Percentiles rank a stretch among this genome's conserved stretches.
Conservation (phyloP, 2,888 invertebrate genomes). For the Blastobasis lacticolella region DNA sequence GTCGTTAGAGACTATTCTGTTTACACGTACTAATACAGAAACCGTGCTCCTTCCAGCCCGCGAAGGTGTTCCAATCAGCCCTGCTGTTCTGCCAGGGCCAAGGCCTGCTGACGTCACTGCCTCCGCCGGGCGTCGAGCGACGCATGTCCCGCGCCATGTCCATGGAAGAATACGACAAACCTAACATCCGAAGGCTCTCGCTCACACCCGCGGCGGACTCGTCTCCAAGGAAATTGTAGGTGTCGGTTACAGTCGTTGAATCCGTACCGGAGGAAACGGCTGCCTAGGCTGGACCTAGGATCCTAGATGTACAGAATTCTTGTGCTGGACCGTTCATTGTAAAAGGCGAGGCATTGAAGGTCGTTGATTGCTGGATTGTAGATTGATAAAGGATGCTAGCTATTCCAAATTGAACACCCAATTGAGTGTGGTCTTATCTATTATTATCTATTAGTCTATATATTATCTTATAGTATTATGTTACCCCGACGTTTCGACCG, state of each 20-base stretch:
- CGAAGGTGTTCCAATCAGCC: constrained; percentile 89
- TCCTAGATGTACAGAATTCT: too few relatives aligned
- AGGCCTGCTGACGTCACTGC: constrained; percentile 86
- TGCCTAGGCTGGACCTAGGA: neutral
- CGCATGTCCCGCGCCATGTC: constrained; percentile 81
- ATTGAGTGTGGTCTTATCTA: too few relatives aligned
- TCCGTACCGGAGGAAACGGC: constrained; percentile 31
- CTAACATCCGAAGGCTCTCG: constrained; percentile 83
- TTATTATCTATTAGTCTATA: too few relatives aligned
- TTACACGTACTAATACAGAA: too few relatives aligned
- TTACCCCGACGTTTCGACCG: too few relatives aligned
- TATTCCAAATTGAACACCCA: too few relatives aligned
- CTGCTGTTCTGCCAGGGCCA: constrained; percentile 92
- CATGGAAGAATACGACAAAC: constrained; percentile 89
- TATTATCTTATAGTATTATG: too few relatives aligned
- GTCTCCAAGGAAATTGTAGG: constrained; percentile 55
- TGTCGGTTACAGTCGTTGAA: constrained; percentile 18
- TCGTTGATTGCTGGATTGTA: too few relatives aligned
- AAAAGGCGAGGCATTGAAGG: too few relatives aligned
- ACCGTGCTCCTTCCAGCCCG: constrained; percentile 76
- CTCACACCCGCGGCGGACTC: constrained; percentile 65
- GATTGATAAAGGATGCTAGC: too few relatives aligned
- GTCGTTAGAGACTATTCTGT: too few relatives aligned
- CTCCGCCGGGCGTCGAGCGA: constrained; percentile 86
- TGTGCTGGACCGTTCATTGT: too few relatives aligned